Percentiles rank a stretch among this genome's conserved stretches.
phyloP scores from a whole-genome alignment of 2,888 invertebrate genomes.

The Caenorhabditis virilis region DNA sequence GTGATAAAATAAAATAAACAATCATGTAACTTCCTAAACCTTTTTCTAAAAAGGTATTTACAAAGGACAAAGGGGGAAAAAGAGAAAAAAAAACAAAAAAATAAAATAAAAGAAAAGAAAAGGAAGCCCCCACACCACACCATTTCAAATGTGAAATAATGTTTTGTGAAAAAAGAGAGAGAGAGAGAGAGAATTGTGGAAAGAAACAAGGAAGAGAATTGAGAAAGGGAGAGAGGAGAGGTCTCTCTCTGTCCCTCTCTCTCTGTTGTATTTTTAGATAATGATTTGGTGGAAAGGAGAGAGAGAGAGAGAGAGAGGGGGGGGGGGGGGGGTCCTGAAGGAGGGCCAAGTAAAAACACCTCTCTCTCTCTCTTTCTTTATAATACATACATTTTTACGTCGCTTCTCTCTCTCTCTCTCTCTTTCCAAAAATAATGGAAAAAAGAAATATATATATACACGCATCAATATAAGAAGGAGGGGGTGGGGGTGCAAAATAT shows the following conservation, averaged over 20 bases:
- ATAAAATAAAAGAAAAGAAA: conserved; percentile 3
- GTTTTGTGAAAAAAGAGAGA: conserved; percentile 10
- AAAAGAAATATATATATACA: not conserved
- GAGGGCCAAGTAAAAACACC: conserved; percentile 1
- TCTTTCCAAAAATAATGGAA: not conserved
- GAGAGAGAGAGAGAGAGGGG: conserved; percentile 19
- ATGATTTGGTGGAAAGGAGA: conserved; percentile 14
- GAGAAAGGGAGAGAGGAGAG: not conserved
- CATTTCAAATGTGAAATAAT: conserved; percentile 1
- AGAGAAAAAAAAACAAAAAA: not conserved
- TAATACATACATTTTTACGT: not conserved
- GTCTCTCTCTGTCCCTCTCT: not conserved
- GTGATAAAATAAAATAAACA: too few relatives aligned
- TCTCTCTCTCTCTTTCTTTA: conserved; percentile 7
- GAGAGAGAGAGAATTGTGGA: conserved; percentile 13
- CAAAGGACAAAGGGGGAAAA: conserved; percentile 1
- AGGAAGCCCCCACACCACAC: not conserved
- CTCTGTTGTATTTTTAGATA: conserved; percentile 2
- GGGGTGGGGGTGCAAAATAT: too few relatives aligned
- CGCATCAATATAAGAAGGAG: too few relatives aligned
- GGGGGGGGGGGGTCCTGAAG: conserved; percentile 1
- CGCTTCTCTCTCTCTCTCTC: not conserved
- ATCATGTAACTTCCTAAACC: too few relatives aligned
- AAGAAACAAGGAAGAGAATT: conserved; percentile 2
- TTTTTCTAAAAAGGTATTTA: too few relatives aligned